Percentiles rank a stretch among this genome's conserved stretches.
Evolutionary conservation across 2,888 invertebrate genomes (phyloP).

Genomic region (Meiosimyza platycephala): DNA sequence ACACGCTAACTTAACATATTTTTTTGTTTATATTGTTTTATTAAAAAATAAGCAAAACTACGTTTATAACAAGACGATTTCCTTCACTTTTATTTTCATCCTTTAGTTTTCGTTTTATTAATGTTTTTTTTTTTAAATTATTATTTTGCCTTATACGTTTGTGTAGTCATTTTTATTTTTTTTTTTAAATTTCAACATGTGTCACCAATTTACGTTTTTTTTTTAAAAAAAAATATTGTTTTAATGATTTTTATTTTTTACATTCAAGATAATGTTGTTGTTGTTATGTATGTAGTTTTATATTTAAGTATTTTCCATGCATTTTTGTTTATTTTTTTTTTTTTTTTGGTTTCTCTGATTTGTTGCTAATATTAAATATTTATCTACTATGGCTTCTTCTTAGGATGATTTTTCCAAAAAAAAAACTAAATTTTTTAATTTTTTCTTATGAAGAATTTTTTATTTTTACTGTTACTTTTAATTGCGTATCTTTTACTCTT

Average conservation of each 20-base stretch:
- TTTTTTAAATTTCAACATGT: conserved; percentile 1
- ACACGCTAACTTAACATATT: conserved; percentile 14
- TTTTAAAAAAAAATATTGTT: no score
- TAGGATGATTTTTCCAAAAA: conserved; percentile 29
- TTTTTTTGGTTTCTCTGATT: conserved; percentile 24
- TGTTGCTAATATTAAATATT: conserved; percentile 30
- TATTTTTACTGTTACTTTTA: conserved; percentile 42
- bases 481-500: conserved; percentile 16
- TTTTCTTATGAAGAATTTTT: conserved; percentile 38
- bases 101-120: conserved; percentile 44
- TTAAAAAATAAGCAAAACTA: conserved; percentile 67
- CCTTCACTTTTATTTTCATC: conserved; percentile 55
- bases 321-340: not conserved
- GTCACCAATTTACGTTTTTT: conserved; percentile 1
- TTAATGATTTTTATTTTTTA: no score
- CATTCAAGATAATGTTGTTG: not conserved
- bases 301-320: not conserved
- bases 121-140: conserved; percentile 40
- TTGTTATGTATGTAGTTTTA: conserved; percentile 6
- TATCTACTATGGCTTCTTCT: conserved; percentile 12
- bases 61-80: conserved; percentile 67
- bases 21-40: conserved; percentile 61
- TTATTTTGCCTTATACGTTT: conserved; percentile 11
- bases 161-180: not conserved
- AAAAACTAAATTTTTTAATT: not conserved